Percentiles rank a stretch among this genome's conserved stretches.
Conservation (phyloP, 2,113 vertebrate genomes). For the Amblyopsis rosae region DNA sequence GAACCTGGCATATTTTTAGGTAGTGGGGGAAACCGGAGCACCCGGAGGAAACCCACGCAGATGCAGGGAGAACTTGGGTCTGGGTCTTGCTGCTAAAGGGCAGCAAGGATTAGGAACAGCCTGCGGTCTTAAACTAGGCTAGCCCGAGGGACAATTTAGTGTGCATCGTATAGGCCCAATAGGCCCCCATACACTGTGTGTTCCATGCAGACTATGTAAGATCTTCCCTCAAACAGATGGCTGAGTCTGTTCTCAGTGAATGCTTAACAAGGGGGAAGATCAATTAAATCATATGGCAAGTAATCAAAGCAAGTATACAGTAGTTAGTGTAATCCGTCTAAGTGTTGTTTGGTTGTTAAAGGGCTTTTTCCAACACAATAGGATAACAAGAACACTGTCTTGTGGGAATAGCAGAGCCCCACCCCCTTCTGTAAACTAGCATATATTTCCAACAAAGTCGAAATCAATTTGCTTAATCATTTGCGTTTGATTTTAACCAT, state of each 20-base stretch:
- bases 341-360: slow-evolving; percentile 45
- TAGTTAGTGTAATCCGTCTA: slow-evolving; percentile 62
- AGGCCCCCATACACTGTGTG: slow-evolving; percentile 36
- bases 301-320: slow-evolving; percentile 35
- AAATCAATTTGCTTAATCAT: slow-evolving; percentile 61
- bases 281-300: slow-evolving; percentile 67
- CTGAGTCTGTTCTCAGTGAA: slow-evolving; percentile 48
- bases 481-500: slow-evolving; percentile 62
- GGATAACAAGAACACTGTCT: slow-evolving; percentile 46
- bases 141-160: slow-evolving; percentile 25
- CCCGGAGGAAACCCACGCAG: too few species aligned
- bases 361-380: slow-evolving; percentile 38
- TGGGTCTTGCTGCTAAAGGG: slow-evolving; percentile 37
- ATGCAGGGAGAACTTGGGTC: too few species aligned
- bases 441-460: slow-evolving; percentile 46
- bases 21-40: too few species aligned
- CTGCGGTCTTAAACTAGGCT: slow-evolving; percentile 60
- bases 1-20: too few species aligned
- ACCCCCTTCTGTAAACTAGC: slow-evolving; percentile 31
- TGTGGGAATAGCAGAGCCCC: slow-evolving; percentile 46
- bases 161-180: slow-evolving; percentile 45
- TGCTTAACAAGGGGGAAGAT: slow-evolving; percentile 54
- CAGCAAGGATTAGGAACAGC: slow-evolving; percentile 64
- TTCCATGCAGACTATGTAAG: slow-evolving; percentile 36
- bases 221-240: slow-evolving; percentile 68